These are phyloP conservation scores for Pyrgus malvae DNA, from an alignment of 2,888 invertebrate species.

Conservation along the genomic window DNA sequence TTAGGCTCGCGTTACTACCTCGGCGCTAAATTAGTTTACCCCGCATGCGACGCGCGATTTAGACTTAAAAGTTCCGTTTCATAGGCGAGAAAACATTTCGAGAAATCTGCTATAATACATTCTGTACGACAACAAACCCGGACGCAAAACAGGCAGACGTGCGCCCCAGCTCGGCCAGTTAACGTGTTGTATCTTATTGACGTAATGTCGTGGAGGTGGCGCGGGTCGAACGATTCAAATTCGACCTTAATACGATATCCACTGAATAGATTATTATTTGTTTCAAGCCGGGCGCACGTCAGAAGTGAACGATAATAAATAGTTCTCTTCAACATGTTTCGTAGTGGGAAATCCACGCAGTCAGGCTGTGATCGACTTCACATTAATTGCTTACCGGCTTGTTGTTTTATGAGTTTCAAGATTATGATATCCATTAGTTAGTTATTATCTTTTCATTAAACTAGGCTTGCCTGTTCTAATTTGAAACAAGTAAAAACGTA, in stretches of 20 bases:
- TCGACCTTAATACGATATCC: conserved; percentile 54
- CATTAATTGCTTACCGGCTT: conserved; percentile 67
- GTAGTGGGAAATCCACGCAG: conserved; percentile 80
- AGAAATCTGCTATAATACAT: conserved; percentile 47
- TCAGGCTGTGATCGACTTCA: conserved; percentile 71
- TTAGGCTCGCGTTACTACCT: conserved; percentile 50
- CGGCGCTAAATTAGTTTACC: conserved; percentile 41
- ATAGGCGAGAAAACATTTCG: conserved; percentile 29
- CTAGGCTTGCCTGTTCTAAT: not conserved
- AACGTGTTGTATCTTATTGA: conserved; percentile 77
- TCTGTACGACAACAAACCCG: conserved; percentile 71
- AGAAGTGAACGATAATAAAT: conserved; percentile 75
- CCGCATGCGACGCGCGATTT: conserved; percentile 37
- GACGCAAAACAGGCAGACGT: conserved; percentile 69
- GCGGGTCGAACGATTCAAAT: conserved; percentile 51
- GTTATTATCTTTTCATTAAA: conserved; percentile 1
- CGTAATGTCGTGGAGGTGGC: conserved; percentile 74
- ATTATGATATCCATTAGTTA: conserved; percentile 15
- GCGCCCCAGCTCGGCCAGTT: conserved; percentile 69
- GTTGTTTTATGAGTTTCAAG: conserved; percentile 56
- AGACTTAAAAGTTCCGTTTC: conserved; percentile 49
- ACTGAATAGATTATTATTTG: conserved; percentile 51
- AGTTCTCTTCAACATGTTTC: conserved; percentile 74
- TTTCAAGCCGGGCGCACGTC: conserved; percentile 57
- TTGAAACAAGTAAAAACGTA: conserved; percentile 1